Evolutionary conservation across 2,113 vertebrate species (phyloP).

Genomic region (Nothocercus julius): DNA sequence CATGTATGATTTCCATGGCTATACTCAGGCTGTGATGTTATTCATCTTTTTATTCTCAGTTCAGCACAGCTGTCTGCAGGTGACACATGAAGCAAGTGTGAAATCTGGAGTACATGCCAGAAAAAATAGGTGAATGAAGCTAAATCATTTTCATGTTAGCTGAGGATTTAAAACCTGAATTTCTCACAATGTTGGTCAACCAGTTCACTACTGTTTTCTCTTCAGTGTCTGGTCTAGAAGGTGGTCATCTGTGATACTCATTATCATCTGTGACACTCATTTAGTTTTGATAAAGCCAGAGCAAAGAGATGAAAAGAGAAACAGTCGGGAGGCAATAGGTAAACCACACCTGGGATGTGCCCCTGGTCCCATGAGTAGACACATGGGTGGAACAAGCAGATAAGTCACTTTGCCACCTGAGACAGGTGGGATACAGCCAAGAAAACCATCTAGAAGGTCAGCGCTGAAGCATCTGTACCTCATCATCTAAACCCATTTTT

Average conservation of each 20-base stretch:
- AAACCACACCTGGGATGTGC: neutral
- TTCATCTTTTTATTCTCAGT: conserved; percentile 29
- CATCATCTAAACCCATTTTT: neutral
- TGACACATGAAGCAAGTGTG: neutral
- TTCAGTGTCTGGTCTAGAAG: neutral
- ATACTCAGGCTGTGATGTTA: neutral
- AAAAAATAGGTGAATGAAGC: neutral
- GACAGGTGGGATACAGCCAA: neutral
- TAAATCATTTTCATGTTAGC: neutral
- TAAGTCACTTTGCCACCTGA: neutral
- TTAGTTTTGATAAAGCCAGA: neutral
- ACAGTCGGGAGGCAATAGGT: neutral
- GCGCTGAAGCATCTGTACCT: neutral
- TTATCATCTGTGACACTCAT: neutral
- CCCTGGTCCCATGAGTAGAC: neutral
- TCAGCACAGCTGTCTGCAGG: conserved; percentile 43
- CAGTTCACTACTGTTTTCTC: neutral
- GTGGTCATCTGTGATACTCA: neutral
- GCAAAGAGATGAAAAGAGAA: neutral
- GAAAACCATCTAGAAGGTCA: neutral
- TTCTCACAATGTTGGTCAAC: neutral
- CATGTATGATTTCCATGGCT: conserved; percentile 34
- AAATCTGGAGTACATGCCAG: neutral
- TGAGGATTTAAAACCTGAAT: neutral
- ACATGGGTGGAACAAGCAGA: neutral